Percentiles rank a stretch among this genome's conserved stretches.
Conservation (phyloP, 2,113 vertebrate genomes). For the Epinephelus moara region DNA sequence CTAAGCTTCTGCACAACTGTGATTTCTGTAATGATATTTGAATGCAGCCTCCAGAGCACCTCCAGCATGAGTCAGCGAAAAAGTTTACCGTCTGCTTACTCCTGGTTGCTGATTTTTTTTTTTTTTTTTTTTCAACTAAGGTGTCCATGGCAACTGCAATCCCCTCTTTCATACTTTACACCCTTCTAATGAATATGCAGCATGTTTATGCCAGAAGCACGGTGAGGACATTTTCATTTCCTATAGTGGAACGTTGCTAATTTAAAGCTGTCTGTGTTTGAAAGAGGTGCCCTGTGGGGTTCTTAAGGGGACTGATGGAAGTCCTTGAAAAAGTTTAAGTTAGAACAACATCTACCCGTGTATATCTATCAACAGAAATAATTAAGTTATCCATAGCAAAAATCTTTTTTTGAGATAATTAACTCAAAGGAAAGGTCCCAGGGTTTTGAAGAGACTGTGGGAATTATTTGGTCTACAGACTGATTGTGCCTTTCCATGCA, state of each 20-base stretch:
- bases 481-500: background rate
- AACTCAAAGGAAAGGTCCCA: background rate
- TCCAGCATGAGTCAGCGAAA: constrained; percentile 50
- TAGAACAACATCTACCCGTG: background rate
- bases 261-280: background rate
- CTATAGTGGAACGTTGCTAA: background rate
- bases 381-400: constrained; percentile 1
- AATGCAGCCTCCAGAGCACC: constrained; percentile 38
- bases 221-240: constrained; percentile 6
- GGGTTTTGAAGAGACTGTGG: background rate
- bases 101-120: constrained; percentile 40
- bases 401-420: constrained; percentile 16
- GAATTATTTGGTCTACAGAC: background rate
- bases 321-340: background rate
- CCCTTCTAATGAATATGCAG: constrained; percentile 47
- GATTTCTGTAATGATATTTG: constrained; percentile 50
- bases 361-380: background rate
- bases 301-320: background rate
- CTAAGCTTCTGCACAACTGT: constrained; percentile 31
- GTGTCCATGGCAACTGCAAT: constrained; percentile 25
- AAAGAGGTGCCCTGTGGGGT: background rate
- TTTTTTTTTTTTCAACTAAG: background rate
- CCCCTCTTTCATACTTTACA: constrained; percentile 11
- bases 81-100: constrained; percentile 34
- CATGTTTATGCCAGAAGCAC: constrained; percentile 44